phyloP scores from a whole-genome alignment of 2,113 vertebrate species.

The Callopanchax toddi region DNA sequence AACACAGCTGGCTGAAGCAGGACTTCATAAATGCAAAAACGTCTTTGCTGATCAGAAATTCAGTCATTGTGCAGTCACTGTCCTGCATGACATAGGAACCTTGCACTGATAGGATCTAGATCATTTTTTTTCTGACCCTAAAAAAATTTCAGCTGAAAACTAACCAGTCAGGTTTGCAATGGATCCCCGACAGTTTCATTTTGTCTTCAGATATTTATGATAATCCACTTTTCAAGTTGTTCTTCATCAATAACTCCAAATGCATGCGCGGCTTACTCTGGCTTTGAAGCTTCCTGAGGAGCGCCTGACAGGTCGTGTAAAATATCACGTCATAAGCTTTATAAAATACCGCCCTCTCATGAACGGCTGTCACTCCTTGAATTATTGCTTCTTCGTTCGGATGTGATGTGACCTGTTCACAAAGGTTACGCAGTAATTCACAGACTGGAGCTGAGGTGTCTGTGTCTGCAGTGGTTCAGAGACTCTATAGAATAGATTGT shows the following conservation, averaged over 20 bases:
- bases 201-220: constrained; percentile 44
- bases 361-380: constrained; percentile 59
- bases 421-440: constrained; percentile 14
- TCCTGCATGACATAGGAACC: no score
- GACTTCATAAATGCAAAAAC: constrained; percentile 38
- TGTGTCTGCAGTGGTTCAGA: not conserved
- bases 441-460: constrained; percentile 1
- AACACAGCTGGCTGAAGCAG: constrained; percentile 42
- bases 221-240: constrained; percentile 52
- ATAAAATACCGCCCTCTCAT: constrained; percentile 43
- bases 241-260: constrained; percentile 60
- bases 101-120: no score
- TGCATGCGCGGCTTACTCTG: constrained; percentile 36
- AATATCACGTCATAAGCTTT: constrained; percentile 39
- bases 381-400: constrained; percentile 38
- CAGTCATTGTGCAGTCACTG: not conserved
- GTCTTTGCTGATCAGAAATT: constrained; percentile 29
- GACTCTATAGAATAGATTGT: not conserved
- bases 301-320: constrained; percentile 49
- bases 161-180: not conserved
- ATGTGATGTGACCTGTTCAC: constrained; percentile 34
- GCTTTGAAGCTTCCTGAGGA: constrained; percentile 38
- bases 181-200: constrained; percentile 29
- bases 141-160: constrained; percentile 29
- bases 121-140: constrained; percentile 21